These are phyloP conservation scores for Rhipidura dahli DNA, from an alignment of 2,113 vertebrate species.

Conservation along the genomic window DNA sequence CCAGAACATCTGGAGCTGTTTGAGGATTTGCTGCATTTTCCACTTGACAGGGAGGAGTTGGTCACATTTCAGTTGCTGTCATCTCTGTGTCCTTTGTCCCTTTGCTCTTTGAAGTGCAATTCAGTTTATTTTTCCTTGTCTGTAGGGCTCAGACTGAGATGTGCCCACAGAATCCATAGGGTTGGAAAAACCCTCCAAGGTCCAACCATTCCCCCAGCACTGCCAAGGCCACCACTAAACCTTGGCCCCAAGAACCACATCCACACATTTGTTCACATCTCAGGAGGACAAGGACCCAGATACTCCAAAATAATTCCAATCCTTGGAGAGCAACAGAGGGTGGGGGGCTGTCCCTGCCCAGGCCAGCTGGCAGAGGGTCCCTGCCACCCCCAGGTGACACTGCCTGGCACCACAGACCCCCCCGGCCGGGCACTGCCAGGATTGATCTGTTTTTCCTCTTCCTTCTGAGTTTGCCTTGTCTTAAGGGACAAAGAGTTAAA, in stretches of 20 bases:
- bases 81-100: not conserved
- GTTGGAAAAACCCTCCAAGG: not conserved
- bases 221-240: not conserved
- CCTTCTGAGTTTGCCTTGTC: not conserved
- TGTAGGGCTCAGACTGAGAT: not conserved
- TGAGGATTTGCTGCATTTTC: not conserved
- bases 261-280: not conserved
- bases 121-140: not conserved
- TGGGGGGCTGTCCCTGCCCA: not conserved
- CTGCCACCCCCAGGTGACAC: not conserved
- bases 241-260: not conserved
- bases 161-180: not conserved
- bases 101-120: not conserved
- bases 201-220: not conserved
- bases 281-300: fast-evolving
- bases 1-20: not conserved
- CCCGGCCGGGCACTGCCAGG: not conserved
- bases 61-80: not conserved
- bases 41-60: not conserved
- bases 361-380: not conserved
- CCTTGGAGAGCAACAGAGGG: not conserved
- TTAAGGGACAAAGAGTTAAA: not conserved
- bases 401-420: not conserved
- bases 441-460: not conserved
- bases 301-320: not conserved